Base-by-base conservation (phyloP, 2,797 vertebrate species). In the Apogon hyalosoma region DNA sequence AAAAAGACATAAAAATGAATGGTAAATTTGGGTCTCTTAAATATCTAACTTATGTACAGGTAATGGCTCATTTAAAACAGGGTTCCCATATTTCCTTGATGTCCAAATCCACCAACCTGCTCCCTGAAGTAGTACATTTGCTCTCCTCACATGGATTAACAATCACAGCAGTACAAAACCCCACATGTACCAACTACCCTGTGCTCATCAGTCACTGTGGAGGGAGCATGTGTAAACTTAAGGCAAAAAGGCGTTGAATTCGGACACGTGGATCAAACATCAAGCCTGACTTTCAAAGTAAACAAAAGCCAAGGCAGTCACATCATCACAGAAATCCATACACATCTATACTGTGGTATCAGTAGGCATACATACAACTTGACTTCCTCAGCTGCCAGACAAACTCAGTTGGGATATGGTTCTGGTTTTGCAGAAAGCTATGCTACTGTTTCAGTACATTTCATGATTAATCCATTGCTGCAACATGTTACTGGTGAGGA, bases 1-100 rank as follows among this genome's bases (percentile, higher is more conserved):
- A 82, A 64, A 73, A 65, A 82, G 62, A 60, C 8, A 16, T 64
- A 51, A 69, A 53, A 66, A 63, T 65, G 49, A 62, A 80, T 56
- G 86, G 80, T 86, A 69, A 80, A 77, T 85, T 76, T 71, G 52
- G 79, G 79, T 61, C 77, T 87, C 87, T 85, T 71, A 92, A 94
- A 94, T 94, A 93, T 87, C 52, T 84, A 88, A 87, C 87, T 68
- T 92, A 92, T 94, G 84, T 96, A 94, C 95, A 94, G 90, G 91
- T 93, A 91, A 91, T 87, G 86, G 87, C 91, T 92, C 86, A 77
- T 84, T 90, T 80, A 50, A 73, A 88, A 87, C 90, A 89, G 87
- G 89, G 90, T 91, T 92, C 88, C 89, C 88, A 84, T 78, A 45
- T 45, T 69, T 85, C 55, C 43, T 78, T 54, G 18, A 54, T 60